Evolutionary conservation across 2,113 vertebrate genomes (phyloP).

Genomic region (Engystomops pustulosus): DNA sequence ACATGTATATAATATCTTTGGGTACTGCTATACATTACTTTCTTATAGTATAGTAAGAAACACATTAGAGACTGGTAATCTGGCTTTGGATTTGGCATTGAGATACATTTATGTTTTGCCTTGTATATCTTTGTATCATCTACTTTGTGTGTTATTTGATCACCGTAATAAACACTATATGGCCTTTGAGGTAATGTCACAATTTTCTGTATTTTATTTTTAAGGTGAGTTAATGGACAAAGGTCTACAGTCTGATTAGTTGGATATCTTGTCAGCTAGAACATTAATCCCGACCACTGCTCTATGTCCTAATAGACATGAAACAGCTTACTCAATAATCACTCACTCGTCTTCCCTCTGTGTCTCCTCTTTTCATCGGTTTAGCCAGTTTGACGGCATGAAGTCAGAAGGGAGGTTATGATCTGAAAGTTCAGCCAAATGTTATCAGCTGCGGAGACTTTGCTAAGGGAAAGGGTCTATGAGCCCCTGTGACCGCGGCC

Average conservation of each 20-base stretch:
- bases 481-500: constrained; percentile 81
- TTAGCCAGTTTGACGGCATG: constrained; percentile 81
- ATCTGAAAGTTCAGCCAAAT: constrained; percentile 99
- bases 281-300: constrained; percentile 74
- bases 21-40: too few species aligned
- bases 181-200: constrained; percentile 69
- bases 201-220: constrained; percentile 66
- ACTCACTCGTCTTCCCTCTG: constrained; percentile 86
- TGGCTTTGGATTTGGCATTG: too few species aligned
- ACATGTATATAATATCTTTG: too few species aligned
- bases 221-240: constrained; percentile 76
- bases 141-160: background rate
- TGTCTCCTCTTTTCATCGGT: constrained; percentile 82
- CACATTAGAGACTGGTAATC: too few species aligned
- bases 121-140: background rate
- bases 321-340: constrained; percentile 90
- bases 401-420: constrained; percentile 92
- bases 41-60: too few species aligned
- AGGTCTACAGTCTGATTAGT: constrained; percentile 84
- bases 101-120: too few species aligned
- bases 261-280: constrained; percentile 84
- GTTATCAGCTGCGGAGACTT: constrained; percentile 90
- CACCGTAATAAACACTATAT: background rate
- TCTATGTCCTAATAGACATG: constrained; percentile 88
- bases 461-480: constrained; percentile 82